These are phyloP conservation scores for Drosophila asahinai DNA, from an alignment of 1,140 invertebrate genomes.

Conservation along the genomic window DNA sequence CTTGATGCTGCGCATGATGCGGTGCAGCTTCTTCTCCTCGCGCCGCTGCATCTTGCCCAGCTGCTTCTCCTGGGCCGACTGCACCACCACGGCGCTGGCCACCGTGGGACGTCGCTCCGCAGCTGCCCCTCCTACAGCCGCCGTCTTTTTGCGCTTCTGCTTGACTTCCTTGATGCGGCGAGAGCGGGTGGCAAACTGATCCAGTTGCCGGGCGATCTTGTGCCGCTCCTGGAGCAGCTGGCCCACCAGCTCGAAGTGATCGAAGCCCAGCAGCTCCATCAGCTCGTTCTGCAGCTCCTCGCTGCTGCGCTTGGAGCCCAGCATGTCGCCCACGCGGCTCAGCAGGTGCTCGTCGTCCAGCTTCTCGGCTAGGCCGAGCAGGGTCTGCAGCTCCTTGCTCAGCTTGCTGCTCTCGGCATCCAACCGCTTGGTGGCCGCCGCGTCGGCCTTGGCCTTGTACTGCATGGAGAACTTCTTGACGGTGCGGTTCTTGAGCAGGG, in stretches of 20 bases:
- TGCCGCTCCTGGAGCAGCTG: slow-evolving; percentile 90
- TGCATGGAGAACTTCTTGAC: slow-evolving; percentile 73
- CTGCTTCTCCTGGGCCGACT: slow-evolving; percentile 93
- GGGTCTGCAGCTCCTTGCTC: slow-evolving; percentile 83
- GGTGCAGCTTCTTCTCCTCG: slow-evolving; percentile 93
- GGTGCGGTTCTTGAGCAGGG: slow-evolving; percentile 56
- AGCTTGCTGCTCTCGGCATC: slow-evolving; percentile 61
- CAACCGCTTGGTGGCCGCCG: slow-evolving; percentile 48
- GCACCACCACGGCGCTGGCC: slow-evolving; percentile 89
- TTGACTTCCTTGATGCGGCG: slow-evolving; percentile 68
- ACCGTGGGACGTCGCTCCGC: slow-evolving; percentile 67
- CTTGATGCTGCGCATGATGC: slow-evolving; percentile 87
- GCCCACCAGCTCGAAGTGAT: slow-evolving; percentile 94
- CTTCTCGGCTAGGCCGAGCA: slow-evolving; percentile 64
- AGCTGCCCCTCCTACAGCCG: slow-evolving; percentile 13
- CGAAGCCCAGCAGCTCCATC: slow-evolving; percentile 94
- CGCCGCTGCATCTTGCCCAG: slow-evolving; percentile 93
- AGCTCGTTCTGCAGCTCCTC: slow-evolving; percentile 94
- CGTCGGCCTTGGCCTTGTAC: slow-evolving; percentile 82
- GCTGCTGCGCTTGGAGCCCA: slow-evolving; percentile 88
- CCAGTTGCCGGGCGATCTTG: slow-evolving; percentile 86
- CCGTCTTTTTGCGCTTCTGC: slow-evolving; percentile 43
- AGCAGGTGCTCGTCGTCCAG: slow-evolving; percentile 88
- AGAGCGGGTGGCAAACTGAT: slow-evolving; percentile 75
- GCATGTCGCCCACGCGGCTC: slow-evolving; percentile 87